A percentile compares a stretch with the other conserved stretches of the same genome.
phyloP scores from a whole-genome alignment of 2,888 invertebrate species.

The Punctoribates punctum region DNA sequence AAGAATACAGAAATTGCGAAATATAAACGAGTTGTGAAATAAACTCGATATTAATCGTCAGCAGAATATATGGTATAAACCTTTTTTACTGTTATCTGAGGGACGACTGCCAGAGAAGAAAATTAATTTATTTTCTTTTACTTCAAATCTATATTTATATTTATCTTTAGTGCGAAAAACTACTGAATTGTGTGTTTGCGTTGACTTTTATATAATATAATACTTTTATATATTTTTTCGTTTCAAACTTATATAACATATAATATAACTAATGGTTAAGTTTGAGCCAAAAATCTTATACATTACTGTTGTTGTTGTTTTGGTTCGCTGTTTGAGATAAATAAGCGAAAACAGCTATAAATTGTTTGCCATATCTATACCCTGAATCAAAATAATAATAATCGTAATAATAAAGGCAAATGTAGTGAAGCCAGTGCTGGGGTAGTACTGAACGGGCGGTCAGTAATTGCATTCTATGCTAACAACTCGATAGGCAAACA shows the following conservation, averaged over 20 bases:
- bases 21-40: too few relatives aligned
- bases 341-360: background rate
- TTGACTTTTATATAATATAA: background rate
- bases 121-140: background rate
- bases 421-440: background rate
- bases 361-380: constrained; percentile 8
- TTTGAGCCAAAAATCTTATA: background rate
- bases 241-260: background rate
- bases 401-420: background rate
- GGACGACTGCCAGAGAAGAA: background rate
- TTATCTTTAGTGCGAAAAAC: background rate
- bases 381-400: background rate
- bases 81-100: too few relatives aligned
- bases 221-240: background rate
- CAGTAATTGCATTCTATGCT: background rate
- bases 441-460: background rate
- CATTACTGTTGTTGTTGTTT: constrained; percentile 14
- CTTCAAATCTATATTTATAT: background rate
- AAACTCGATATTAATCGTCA: too few relatives aligned
- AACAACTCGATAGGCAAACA: background rate
- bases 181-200: background rate
- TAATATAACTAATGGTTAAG: background rate
- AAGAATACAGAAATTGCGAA: background rate
- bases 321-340: background rate
- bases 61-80: too few relatives aligned